phyloP scores from a whole-genome alignment of 2,888 invertebrate species.

The Polymixis flavicincta region DNA sequence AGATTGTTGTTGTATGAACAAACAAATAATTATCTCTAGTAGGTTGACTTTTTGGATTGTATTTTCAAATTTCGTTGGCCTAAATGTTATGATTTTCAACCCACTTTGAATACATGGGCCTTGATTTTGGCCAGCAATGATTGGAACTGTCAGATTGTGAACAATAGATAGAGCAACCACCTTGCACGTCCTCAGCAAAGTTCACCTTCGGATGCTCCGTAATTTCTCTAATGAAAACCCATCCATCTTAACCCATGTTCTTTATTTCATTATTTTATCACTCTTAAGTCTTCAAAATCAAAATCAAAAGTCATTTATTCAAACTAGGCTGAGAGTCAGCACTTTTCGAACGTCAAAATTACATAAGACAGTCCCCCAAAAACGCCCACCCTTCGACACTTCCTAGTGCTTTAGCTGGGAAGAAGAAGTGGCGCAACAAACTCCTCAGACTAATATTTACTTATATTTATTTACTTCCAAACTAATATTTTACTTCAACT shows the following conservation, averaged over 20 bases:
- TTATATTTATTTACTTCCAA: too few species aligned
- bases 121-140: background rate
- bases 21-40: background rate
- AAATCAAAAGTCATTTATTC: too few species aligned
- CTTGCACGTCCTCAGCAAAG: background rate
- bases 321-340: too few species aligned
- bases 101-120: background rate
- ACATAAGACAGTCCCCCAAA: too few species aligned
- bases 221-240: background rate
- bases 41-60: background rate
- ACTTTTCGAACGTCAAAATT: too few species aligned
- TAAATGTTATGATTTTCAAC: background rate
- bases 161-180: background rate
- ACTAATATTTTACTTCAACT: background rate
- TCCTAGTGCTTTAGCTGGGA: too few species aligned
- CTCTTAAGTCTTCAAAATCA: background rate
- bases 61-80: background rate
- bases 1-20: slow-evolving; percentile 3
- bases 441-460: too few species aligned
- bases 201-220: background rate
- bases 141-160: background rate
- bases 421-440: too few species aligned
- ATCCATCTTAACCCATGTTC: background rate
- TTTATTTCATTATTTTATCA: background rate
- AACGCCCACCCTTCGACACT: too few species aligned